These are phyloP conservation scores for Pagetopsis macropterus DNA, from an alignment of 2,797 vertebrate genomes.

Conservation along the genomic window DNA sequence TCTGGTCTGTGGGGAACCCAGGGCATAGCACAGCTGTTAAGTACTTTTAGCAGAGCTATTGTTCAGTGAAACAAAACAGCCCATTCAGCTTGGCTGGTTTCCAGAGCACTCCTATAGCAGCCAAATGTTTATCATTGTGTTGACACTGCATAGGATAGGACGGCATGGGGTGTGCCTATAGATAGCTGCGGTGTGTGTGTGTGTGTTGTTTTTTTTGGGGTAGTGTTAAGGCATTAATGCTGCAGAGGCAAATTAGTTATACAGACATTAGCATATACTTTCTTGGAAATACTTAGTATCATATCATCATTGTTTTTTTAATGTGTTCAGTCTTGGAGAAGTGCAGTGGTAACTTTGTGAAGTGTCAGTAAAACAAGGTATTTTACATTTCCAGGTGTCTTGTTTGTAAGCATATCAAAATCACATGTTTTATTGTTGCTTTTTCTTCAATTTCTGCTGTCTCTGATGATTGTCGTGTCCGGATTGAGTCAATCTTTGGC, in stretches of 20 bases:
- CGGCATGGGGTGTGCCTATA: constrained; percentile 79
- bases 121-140: constrained; percentile 85
- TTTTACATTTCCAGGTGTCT: background rate
- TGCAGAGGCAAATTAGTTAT: constrained; percentile 49
- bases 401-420: constrained; percentile 12
- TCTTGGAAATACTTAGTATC: constrained; percentile 34
- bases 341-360: constrained; percentile 7
- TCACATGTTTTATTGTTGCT: constrained; percentile 24
- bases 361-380: background rate
- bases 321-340: constrained; percentile 28
- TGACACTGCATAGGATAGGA: constrained; percentile 78
- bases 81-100: constrained; percentile 82
- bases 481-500: constrained; percentile 49
- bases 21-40: constrained; percentile 81
- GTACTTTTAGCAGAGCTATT: constrained; percentile 81
- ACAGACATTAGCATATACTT: constrained; percentile 17
- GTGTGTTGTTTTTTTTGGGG: background rate
- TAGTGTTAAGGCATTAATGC: constrained; percentile 31
- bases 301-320: background rate
- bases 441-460: constrained; percentile 14
- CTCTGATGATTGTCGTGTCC: constrained; percentile 8
- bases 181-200: constrained; percentile 51
- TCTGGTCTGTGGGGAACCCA: constrained; percentile 70
- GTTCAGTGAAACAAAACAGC: constrained; percentile 83
- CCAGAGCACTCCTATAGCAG: constrained; percentile 79